phyloP scores from a whole-genome alignment of 2,797 vertebrate species.

The Uromys caudimaculatus region DNA sequence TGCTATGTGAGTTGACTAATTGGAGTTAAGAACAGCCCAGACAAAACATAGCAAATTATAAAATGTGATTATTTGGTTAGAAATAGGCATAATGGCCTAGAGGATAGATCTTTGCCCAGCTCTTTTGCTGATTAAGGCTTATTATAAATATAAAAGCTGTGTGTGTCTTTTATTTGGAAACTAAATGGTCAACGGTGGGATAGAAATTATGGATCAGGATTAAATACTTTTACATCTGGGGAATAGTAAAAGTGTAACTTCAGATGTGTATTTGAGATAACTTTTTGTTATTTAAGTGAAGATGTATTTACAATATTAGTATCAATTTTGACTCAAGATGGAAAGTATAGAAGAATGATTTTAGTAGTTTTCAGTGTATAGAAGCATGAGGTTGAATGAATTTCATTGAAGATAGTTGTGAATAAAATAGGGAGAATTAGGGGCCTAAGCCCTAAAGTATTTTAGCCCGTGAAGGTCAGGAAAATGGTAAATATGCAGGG shows the following conservation, averaged over 20 bases:
- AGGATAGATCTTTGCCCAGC: not conserved
- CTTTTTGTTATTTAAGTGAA: not conserved
- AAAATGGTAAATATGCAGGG: slow-evolving; percentile 11
- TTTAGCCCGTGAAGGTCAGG: not conserved
- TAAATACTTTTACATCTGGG: not conserved
- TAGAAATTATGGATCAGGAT: not conserved
- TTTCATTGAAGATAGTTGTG: not conserved
- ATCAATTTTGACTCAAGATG: not conserved
- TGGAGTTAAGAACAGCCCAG: not conserved
- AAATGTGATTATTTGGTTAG: not conserved
- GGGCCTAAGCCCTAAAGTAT: not conserved
- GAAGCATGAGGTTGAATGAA: not conserved
- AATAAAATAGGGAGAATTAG: not conserved
- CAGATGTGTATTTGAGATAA: slow-evolving; percentile 11
- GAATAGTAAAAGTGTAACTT: slow-evolving; percentile 7
- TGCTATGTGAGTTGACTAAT: not conserved
- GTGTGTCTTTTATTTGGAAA: not conserved
- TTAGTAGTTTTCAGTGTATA: not conserved
- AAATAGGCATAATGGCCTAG: not conserved
- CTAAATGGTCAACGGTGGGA: not conserved
- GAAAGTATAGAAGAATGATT: not conserved
- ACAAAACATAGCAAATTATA: not conserved
- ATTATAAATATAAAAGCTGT: no score
- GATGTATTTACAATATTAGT: not conserved
- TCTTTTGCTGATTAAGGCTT: no score